phyloP scores from a whole-genome alignment of 2,888 invertebrate genomes.

The Tenthredo notha region DNA sequence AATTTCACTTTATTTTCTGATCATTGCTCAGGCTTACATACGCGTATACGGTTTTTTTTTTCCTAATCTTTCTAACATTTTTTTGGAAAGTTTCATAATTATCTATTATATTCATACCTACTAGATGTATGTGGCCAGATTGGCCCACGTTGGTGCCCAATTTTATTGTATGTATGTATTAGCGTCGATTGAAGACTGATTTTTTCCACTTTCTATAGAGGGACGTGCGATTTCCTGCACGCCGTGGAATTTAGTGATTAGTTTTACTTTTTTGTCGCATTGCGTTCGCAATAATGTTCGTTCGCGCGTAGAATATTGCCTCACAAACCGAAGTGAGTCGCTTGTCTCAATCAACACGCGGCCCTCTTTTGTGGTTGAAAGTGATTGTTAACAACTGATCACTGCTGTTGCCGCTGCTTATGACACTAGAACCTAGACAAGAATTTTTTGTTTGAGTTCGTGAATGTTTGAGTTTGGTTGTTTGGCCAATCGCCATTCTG shows the following conservation, averaged over 20 bases:
- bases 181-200: conserved; percentile 57
- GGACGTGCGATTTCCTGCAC: conserved; percentile 67
- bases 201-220: conserved; percentile 75
- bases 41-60: conserved; percentile 10
- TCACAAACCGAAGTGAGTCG: conserved; percentile 55
- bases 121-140: neutral
- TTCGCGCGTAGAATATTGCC: conserved; percentile 73
- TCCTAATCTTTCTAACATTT: conserved; percentile 2
- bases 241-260: conserved; percentile 72
- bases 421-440: conserved; percentile 44
- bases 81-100: conserved; percentile 13
- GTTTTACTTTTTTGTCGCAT: conserved; percentile 58
- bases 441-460: conserved; percentile 34
- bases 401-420: conserved; percentile 49
- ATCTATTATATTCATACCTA: neutral
- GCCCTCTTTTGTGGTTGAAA: conserved; percentile 54
- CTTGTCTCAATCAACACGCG: conserved; percentile 52
- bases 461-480: conserved; percentile 25
- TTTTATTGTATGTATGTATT: neutral
- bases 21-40: neutral
- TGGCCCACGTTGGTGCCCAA: neutral
- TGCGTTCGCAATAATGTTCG: conserved; percentile 74
- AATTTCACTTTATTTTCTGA: conserved; percentile 19
- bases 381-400: conserved; percentile 52
- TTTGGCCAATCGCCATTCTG: conserved; percentile 27